phyloP scores from a whole-genome alignment of 1,140 invertebrate genomes.

The Agrypnia vestita region DNA sequence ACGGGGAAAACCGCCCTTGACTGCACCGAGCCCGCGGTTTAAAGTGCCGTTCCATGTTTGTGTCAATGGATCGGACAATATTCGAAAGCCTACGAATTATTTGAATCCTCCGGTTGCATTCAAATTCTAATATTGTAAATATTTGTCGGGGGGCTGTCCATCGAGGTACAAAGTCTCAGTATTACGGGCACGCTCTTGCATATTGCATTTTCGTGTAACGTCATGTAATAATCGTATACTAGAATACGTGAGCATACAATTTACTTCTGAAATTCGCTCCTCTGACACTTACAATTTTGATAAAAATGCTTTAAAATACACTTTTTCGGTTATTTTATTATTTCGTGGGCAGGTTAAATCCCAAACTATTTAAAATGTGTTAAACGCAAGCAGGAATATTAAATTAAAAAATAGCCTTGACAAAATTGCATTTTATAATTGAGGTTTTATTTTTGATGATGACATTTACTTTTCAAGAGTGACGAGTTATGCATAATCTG shows the following conservation, averaged over 20 bases:
- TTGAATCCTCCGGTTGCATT: slow-evolving; percentile 25
- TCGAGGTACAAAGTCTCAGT: slow-evolving; percentile 5
- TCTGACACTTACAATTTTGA: not conserved
- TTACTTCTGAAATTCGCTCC: not conserved
- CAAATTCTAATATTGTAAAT: slow-evolving; percentile 35
- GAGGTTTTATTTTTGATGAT: too few relatives aligned
- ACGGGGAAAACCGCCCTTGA: not conserved
- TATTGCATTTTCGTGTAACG: slow-evolving; percentile 36
- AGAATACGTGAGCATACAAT: slow-evolving; percentile 12
- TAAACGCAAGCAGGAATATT: too few relatives aligned
- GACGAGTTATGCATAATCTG: too few relatives aligned
- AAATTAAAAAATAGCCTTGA: too few relatives aligned
- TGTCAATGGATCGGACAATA: slow-evolving; percentile 31
- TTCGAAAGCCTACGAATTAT: slow-evolving; percentile 11
- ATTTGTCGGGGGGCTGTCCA: slow-evolving; percentile 32
- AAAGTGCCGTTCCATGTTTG: slow-evolving; percentile 37
- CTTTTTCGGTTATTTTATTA: too few relatives aligned
- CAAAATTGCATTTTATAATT: too few relatives aligned
- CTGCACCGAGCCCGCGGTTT: slow-evolving; percentile 18
- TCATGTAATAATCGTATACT: not conserved
- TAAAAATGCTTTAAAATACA: not conserved
- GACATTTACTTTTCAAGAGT: too few relatives aligned
- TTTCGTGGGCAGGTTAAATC: too few relatives aligned
- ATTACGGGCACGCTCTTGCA: slow-evolving; percentile 14
- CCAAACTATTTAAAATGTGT: too few relatives aligned